Base-by-base conservation (phyloP, 53 echinoderm and acorn worm species). In the Crossaster papposus region DNA sequence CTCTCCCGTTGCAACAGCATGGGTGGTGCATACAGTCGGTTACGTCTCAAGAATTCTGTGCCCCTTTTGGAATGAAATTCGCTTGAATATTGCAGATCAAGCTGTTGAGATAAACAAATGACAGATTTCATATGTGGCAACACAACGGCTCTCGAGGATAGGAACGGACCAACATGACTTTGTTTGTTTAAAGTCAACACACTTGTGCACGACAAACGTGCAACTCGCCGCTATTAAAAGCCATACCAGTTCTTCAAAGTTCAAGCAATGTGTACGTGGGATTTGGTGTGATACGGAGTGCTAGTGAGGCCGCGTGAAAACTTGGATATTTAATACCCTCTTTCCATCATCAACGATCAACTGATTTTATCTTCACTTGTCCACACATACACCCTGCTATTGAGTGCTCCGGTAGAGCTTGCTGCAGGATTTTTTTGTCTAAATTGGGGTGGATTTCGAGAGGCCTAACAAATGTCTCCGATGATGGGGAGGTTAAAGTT, bases 401-500 rank as follows among this genome's bases (percentile, higher is more conserved):
- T 0, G 22, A 80, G 63, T 35, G 34, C 31, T 51, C 34, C 34
- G 36, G 74, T 74, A 32, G 36, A 74, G 33, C 6, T 74, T 44
- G 34, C 12, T 34, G 8, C 34, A 22, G 62, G 58, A 15, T 32
- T 51, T 44, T 44, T 65, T 2, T 85, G 52, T 38, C 2, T n/a
- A n/a, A n/a, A n/a, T n/a, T n/a, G n/a, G 51, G 85, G 73, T 51
- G 30, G 54, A 30, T 30, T 30, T 9, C 9, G 15, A 32, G 73
- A 72, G 72, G 12, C 72, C 54, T 72, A 32, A 71, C 51, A 53
- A 85, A 70, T 53, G 9, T 76, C 36, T 76, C 33, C 36, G 81
- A 32, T 36, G 37, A 85, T 73, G 20, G 73, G 85, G 15, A 85
- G 73, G 54, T 51, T 72, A 24, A 82, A 82, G 37, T 68, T 44